Percentiles rank a stretch among this genome's conserved stretches.
phyloP scores from a whole-genome alignment of 1,140 invertebrate species.

The Plectrocnemia conspersa region DNA sequence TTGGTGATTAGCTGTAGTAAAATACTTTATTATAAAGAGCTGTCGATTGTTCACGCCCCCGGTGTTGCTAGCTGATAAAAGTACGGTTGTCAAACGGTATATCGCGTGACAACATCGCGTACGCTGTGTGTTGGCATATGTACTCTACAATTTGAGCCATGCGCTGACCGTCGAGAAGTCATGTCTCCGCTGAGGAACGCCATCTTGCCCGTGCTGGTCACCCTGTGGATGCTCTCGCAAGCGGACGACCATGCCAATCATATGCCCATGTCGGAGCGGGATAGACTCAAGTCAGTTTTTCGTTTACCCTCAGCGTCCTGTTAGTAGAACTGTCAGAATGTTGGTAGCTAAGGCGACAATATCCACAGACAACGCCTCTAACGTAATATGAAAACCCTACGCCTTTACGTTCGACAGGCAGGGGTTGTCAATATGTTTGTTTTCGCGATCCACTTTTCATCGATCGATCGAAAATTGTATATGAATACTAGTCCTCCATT shows the following conservation, averaged over 20 bases:
- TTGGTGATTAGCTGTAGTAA: too few relatives aligned
- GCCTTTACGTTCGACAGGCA: background rate
- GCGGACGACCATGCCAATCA: background rate
- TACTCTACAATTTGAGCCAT: too few relatives aligned
- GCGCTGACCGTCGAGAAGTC: too few relatives aligned
- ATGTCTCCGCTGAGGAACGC: background rate
- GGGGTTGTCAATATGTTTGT: background rate
- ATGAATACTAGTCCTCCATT: too few relatives aligned
- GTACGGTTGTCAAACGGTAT: too few relatives aligned
- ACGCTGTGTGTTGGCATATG: too few relatives aligned
- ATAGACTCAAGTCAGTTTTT: slow-evolving; percentile 2
- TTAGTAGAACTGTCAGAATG: background rate
- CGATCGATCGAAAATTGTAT: too few relatives aligned
- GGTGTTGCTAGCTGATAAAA: too few relatives aligned
- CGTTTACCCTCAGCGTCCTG: background rate
- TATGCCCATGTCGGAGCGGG: background rate
- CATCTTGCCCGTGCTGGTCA: background rate
- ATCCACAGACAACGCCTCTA: background rate
- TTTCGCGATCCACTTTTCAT: background rate
- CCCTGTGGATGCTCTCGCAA: background rate
- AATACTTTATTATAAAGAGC: too few relatives aligned
- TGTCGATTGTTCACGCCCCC: too few relatives aligned
- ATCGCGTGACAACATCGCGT: too few relatives aligned
- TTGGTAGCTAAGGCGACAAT: background rate
- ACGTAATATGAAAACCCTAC: background rate